These are phyloP conservation scores for Metridium senile DNA, from an alignment of 92 coral and sea anemone species.

Conservation along the genomic window DNA sequence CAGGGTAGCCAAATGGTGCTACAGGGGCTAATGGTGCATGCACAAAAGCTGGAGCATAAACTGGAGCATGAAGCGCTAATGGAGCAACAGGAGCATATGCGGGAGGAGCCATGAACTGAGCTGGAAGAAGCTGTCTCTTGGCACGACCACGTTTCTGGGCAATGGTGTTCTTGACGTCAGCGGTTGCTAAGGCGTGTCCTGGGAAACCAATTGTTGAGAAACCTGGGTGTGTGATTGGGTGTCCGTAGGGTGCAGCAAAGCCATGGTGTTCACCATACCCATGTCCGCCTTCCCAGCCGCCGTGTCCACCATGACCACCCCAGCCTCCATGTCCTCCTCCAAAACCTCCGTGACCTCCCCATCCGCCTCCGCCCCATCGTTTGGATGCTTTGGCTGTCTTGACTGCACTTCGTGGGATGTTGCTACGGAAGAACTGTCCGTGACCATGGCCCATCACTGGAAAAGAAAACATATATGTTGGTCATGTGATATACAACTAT, in stretches of 20 bases:
- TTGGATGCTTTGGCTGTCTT: slow-evolving; percentile 52
- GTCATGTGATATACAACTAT: no score
- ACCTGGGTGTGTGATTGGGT: slow-evolving; percentile 98
- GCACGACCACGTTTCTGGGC: slow-evolving; percentile 68
- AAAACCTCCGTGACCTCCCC: slow-evolving; percentile 30
- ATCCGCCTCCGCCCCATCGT: slow-evolving; percentile 74
- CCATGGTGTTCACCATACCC: slow-evolving; percentile 74
- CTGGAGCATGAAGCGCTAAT: slow-evolving; percentile 43
- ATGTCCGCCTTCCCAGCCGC: slow-evolving; percentile 58
- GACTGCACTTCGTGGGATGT: slow-evolving; percentile 40
- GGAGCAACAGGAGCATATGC: slow-evolving; percentile 44
- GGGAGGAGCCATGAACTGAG: slow-evolving; percentile 29
- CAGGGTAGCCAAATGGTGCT: slow-evolving; percentile 20
- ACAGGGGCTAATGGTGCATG: slow-evolving; percentile 51
- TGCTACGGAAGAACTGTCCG: slow-evolving; percentile 38
- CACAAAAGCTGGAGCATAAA: slow-evolving; percentile 42
- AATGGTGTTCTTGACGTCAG: slow-evolving; percentile 86
- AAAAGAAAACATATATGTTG: background rate
- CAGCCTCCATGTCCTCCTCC: slow-evolving; percentile 51
- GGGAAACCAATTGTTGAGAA: slow-evolving; percentile 96
- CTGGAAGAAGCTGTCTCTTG: slow-evolving; percentile 67
- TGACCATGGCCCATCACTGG: slow-evolving; percentile 29
- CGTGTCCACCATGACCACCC: slow-evolving; percentile 43
- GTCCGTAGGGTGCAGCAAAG: slow-evolving; percentile 92
- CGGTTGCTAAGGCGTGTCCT: slow-evolving; percentile 94